phyloP scores from a whole-genome alignment of 2,888 invertebrate genomes.

The Platynereis dumerilii region DNA sequence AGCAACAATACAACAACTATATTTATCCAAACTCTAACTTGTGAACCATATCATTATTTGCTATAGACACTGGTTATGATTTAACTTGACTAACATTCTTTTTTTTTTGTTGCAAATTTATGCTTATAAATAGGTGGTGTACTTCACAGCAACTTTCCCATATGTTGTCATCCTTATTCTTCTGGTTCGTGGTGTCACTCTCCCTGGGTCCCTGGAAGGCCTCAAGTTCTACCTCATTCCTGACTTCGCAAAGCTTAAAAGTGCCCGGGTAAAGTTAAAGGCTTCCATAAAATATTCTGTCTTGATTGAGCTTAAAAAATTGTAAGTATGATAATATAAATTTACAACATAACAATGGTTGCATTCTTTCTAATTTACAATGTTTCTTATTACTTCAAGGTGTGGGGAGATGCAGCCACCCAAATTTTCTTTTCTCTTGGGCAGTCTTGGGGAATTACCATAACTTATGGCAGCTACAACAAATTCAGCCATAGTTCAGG shows the following conservation, averaged over 20 bases:
- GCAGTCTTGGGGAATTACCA: conserved; percentile 14
- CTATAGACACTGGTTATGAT: no score
- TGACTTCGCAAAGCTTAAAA: not conserved
- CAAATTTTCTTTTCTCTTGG: conserved; percentile 20
- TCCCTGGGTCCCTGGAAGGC: not conserved
- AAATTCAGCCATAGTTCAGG: conserved; percentile 10
- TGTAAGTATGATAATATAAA: not conserved
- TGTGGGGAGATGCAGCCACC: conserved; percentile 19
- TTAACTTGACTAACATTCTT: no score
- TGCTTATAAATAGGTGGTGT: no score
- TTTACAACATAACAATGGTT: no score
- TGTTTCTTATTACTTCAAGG: no score
- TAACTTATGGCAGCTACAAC: conserved; percentile 17
- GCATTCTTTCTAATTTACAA: no score
- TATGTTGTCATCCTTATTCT: conserved; percentile 1
- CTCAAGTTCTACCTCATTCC: not conserved
- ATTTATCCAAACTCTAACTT: no score
- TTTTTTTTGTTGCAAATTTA: no score
- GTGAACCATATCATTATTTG: no score
- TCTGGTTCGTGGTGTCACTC: not conserved
- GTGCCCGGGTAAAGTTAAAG: not conserved
- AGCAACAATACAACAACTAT: no score
- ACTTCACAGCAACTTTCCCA: conserved; percentile 5
- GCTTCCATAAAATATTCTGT: not conserved
- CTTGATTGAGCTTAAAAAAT: not conserved